These are phyloP conservation scores for Microctenopoma steveboyesi DNA, from an alignment of 2,797 vertebrate species.

Conservation along the genomic window DNA sequence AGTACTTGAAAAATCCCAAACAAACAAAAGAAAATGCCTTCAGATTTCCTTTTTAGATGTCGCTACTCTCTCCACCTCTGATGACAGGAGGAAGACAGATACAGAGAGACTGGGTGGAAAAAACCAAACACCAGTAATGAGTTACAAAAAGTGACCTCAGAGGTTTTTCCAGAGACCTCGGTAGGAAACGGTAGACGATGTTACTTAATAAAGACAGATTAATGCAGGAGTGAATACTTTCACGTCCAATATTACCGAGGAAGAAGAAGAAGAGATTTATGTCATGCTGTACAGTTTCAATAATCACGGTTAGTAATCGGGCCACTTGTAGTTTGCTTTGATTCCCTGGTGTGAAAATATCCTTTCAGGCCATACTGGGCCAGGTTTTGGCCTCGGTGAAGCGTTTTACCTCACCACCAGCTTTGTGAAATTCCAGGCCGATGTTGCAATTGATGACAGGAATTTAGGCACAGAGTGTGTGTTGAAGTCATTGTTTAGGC, in stretches of 20 bases:
- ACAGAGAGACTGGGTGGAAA: background rate
- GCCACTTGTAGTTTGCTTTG: conserved; percentile 47
- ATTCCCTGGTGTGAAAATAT: conserved; percentile 40
- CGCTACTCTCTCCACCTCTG: background rate
- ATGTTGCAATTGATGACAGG: conserved; percentile 47
- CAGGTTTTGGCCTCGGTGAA: conserved; percentile 34
- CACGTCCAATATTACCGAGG: conserved; percentile 1
- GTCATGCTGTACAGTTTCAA: conserved; percentile 14
- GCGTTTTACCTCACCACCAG: conserved; percentile 39
- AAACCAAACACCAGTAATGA: background rate
- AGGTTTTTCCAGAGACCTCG: background rate
- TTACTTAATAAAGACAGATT: conserved; percentile 3
- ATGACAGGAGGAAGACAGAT: background rate
- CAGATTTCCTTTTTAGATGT: background rate
- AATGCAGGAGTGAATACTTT: background rate
- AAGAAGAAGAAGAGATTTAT: conserved; percentile 15
- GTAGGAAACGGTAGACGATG: background rate
- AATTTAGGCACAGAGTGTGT: conserved; percentile 16
- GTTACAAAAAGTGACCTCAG: conserved; percentile 7
- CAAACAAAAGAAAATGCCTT: background rate
- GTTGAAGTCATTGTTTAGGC: conserved; percentile 52
- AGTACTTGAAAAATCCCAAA: background rate
- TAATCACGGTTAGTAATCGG: conserved; percentile 42
- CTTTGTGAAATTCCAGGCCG: conserved; percentile 47
- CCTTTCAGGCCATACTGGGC: conserved; percentile 25